Percentiles rank a stretch among this genome's conserved stretches.
phyloP scores from a whole-genome alignment of 2,113 vertebrate genomes.

The Prinia subflava region DNA sequence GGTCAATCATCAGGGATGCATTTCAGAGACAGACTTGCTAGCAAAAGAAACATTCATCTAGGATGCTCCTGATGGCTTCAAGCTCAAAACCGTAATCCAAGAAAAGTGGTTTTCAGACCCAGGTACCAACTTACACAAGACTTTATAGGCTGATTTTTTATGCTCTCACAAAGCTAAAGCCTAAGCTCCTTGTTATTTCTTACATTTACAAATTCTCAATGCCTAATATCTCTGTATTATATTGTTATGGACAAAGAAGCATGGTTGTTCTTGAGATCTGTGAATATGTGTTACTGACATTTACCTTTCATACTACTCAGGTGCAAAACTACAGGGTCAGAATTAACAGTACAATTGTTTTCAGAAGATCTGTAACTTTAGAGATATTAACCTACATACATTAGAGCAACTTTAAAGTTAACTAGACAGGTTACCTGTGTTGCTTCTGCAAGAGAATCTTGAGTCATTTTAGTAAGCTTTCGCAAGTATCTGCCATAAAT shows the following conservation, averaged over 20 bases:
- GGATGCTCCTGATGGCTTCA: not conserved
- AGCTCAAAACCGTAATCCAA: not conserved
- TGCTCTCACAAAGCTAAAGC: not conserved
- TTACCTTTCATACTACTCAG: not conserved
- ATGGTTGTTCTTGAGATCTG: not conserved
- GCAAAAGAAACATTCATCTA: not conserved
- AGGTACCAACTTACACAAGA: not conserved
- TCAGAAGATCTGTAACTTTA: not conserved
- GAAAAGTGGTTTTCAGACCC: not conserved
- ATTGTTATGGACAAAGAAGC: not conserved
- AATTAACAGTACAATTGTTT: not conserved
- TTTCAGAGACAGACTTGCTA: not conserved
- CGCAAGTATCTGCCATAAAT: conserved; percentile 89
- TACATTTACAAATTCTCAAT: not conserved
- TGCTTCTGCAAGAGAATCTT: conserved; percentile 91
- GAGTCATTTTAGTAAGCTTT: conserved; percentile 86
- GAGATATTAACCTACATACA: not conserved
- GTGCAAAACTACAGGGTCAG: not conserved
- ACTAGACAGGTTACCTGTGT: conserved; percentile 80
- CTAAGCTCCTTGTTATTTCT: not conserved
- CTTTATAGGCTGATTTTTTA: not conserved
- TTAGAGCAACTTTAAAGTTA: not conserved
- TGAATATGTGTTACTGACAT: not conserved
- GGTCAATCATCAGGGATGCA: not conserved
- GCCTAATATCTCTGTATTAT: not conserved